Evolutionary conservation across 2,113 vertebrate species (phyloP).

Genomic region (Megaceryle torquata): DNA sequence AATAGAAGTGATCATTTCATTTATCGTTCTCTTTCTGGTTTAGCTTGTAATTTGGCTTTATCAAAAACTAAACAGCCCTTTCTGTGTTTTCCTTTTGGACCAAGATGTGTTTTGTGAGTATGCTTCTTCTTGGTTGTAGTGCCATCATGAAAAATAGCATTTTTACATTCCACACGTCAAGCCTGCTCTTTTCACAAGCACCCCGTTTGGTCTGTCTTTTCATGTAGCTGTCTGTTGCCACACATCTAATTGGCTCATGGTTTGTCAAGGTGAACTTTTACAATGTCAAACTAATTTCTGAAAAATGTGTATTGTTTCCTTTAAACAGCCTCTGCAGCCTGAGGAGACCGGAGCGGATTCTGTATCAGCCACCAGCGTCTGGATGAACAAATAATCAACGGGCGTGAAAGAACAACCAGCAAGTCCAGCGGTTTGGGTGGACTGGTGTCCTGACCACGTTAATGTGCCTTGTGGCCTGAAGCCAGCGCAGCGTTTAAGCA

Average conservation of each 20-base stretch:
- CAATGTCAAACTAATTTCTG: slow-evolving; percentile 52
- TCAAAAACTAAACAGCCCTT: background rate
- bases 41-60: background rate
- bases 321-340: background rate
- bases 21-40: background rate
- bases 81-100: background rate
- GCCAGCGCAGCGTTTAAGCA: background rate
- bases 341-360: background rate
- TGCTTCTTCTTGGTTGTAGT: background rate
- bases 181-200: slow-evolving; percentile 54
- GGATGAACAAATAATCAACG: no score
- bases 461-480: background rate
- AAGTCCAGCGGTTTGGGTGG: background rate
- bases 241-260: slow-evolving; percentile 30
- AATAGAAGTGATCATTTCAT: background rate
- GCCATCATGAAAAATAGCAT: background rate
- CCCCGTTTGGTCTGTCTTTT: background rate
- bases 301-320: slow-evolving; percentile 9
- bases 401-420: background rate
- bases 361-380: background rate
- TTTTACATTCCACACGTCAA: background rate
- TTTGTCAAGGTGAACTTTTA: slow-evolving; percentile 62
- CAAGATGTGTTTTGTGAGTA: background rate
- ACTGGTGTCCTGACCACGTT: background rate
- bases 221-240: slow-evolving; percentile 31